Base-by-base conservation (phyloP, 2,797 vertebrate species). In the Argyrosomus regius region DNA sequence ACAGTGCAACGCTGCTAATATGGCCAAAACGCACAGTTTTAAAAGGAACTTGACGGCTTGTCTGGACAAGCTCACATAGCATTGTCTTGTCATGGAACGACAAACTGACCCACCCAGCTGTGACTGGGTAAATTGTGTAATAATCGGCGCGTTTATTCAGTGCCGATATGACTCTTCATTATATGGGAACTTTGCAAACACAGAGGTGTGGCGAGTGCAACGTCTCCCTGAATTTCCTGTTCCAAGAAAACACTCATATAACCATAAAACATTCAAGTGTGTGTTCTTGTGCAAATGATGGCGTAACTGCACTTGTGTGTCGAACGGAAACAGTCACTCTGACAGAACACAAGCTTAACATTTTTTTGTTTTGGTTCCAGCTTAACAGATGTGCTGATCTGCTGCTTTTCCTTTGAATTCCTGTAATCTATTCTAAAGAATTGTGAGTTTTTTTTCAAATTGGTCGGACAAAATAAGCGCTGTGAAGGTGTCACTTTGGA, bases 171-270 rank as follows among this genome's bases (percentile, higher is more conserved):
- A 9, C 35, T 39, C 35, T 39, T 39, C 35, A 39, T 39, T 39
- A 39, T 39, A 39, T 13, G 8, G 53, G 10, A 59, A 28, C 50
- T 54, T 4, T 28, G 54, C 49, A 81, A 72, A 68, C 41, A 4
- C 41, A 12, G 58, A 71, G 72, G 49, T 50, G 73, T 64, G 77
- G 67, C 18, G 1, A 63, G 53, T 31, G n/a, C 31, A 4, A 16
- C 7, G 20, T 72, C 49, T 80, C 31, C 48, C 48, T 71, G 50
- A 71, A 79, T 82, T 68, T 86, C 74, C 79, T 72, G 77, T 81
- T 86, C 65, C 8, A 5, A 52, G 14, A 28, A 74, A 26, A 31
- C n/a, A 45, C 48, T 46, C 17, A 5, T 18, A 3, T 65, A 39
- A 73, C 6, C 13, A 3, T 18, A 3, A 61, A 46, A 68, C 6